A percentile compares a stretch with the other conserved stretches of the same genome.
These are phyloP conservation scores for Ennomos erosarius DNA, from an alignment of 2,888 invertebrate species.

Conservation along the genomic window DNA sequence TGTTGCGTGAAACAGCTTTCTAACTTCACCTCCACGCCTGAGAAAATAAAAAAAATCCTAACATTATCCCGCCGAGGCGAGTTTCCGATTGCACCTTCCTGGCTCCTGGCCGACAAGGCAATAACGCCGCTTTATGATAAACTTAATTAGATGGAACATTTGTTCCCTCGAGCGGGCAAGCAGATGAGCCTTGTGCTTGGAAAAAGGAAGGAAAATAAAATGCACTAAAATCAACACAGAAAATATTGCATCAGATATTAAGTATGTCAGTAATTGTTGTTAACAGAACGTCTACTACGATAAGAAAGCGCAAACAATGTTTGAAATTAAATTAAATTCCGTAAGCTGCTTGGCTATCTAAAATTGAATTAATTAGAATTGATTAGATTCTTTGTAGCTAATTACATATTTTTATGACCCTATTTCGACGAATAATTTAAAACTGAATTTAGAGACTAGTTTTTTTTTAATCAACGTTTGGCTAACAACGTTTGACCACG, in stretches of 20 bases:
- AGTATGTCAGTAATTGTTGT: not conserved
- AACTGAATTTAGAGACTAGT: no score
- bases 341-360: no score
- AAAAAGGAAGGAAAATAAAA: slow-evolving; percentile 37
- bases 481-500: no score
- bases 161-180: slow-evolving; percentile 75
- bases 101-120: slow-evolving; percentile 68
- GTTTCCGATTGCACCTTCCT: slow-evolving; percentile 60
- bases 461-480: no score
- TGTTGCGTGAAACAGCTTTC: slow-evolving; percentile 12
- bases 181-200: slow-evolving; percentile 66
- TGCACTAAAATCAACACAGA: slow-evolving; percentile 8
- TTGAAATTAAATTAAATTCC: no score
- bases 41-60: slow-evolving; percentile 47
- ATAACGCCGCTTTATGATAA: slow-evolving; percentile 80
- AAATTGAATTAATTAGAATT: no score
- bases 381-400: no score
- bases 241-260: slow-evolving; percentile 19
- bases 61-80: slow-evolving; percentile 56
- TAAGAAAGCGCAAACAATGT: no score
- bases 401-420: no score
- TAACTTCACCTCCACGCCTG: slow-evolving; percentile 35
- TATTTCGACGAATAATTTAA: no score
- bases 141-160: slow-evolving; percentile 83
- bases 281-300: not conserved